A percentile compares a stretch with the other conserved stretches of the same genome.
Evolutionary conservation across 2,797 vertebrate genomes (phyloP).

Genomic region (Labroides dimidiatus): DNA sequence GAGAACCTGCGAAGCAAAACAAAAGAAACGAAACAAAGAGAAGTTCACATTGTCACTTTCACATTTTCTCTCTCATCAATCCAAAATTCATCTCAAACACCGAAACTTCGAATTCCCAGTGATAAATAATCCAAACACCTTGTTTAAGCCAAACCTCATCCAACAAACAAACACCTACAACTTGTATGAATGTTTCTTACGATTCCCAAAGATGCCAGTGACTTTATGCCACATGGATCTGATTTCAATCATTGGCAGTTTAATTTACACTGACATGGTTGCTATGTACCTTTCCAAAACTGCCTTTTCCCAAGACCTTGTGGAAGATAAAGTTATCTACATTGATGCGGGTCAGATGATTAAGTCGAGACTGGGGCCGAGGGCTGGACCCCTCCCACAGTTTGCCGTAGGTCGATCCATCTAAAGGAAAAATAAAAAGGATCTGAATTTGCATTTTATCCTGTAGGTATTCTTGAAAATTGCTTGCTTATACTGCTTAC

Average conservation of each 20-base stretch:
- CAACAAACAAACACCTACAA: no score
- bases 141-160: no score
- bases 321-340: slow-evolving; percentile 92
- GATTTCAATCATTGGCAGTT: neutral
- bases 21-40: no score
- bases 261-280: neutral
- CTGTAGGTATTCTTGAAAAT: no score
- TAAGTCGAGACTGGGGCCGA: slow-evolving; percentile 74
- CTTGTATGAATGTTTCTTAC: no score
- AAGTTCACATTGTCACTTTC: no score
- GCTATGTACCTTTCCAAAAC: slow-evolving; percentile 94
- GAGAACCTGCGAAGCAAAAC: slow-evolving; percentile 86
- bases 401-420: slow-evolving; percentile 84
- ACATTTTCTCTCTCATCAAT: no score
- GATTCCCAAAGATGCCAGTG: no score
- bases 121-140: no score
- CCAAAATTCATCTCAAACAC: no score
- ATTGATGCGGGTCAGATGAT: slow-evolving; percentile 85
- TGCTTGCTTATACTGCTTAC: neutral
- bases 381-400: slow-evolving; percentile 90
- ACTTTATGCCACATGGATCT: no score
- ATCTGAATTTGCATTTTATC: neutral
- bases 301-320: slow-evolving; percentile 98
- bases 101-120: no score
- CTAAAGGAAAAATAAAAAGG: slow-evolving; percentile 68